A percentile compares a stretch with the other conserved stretches of the same genome.
Evolutionary conservation across 2,888 invertebrate genomes (phyloP).

Genomic region (Lapara coniferarum): DNA sequence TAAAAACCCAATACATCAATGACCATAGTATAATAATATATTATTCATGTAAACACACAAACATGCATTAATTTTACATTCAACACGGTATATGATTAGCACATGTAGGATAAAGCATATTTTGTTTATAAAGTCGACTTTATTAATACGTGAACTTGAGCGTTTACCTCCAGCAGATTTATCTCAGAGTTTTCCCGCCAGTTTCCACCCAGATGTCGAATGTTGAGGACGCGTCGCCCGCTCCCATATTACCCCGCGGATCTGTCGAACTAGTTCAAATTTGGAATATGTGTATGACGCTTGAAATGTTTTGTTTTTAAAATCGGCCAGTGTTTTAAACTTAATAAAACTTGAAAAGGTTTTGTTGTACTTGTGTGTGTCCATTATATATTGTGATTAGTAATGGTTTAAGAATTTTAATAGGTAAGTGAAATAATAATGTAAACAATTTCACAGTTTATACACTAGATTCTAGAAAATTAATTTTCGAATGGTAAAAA

Average conservation of each 20-base stretch:
- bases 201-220: slow-evolving; percentile 48
- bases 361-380: slow-evolving; percentile 4
- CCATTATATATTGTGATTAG: background rate
- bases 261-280: slow-evolving; percentile 14
- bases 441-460: too few species aligned
- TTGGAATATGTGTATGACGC: slow-evolving; percentile 21
- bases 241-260: slow-evolving; percentile 20
- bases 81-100: background rate
- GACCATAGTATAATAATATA: too few species aligned
- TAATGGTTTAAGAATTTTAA: background rate
- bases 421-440: background rate
- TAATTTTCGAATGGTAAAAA: too few species aligned
- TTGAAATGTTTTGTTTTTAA: slow-evolving; percentile 13
- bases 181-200: slow-evolving; percentile 52
- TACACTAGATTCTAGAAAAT: too few species aligned
- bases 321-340: slow-evolving; percentile 6
- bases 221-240: slow-evolving; percentile 25
- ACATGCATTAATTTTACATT: too few species aligned
- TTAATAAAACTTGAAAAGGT: background rate
- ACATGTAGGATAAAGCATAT: background rate
- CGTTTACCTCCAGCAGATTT: slow-evolving; percentile 8
- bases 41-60: too few species aligned
- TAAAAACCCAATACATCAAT: too few species aligned
- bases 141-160: slow-evolving; percentile 14
- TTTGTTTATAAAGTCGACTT: slow-evolving; percentile 11